Evolutionary conservation across 2,888 invertebrate species (phyloP).

Genomic region (Dynastes hyllus): DNA sequence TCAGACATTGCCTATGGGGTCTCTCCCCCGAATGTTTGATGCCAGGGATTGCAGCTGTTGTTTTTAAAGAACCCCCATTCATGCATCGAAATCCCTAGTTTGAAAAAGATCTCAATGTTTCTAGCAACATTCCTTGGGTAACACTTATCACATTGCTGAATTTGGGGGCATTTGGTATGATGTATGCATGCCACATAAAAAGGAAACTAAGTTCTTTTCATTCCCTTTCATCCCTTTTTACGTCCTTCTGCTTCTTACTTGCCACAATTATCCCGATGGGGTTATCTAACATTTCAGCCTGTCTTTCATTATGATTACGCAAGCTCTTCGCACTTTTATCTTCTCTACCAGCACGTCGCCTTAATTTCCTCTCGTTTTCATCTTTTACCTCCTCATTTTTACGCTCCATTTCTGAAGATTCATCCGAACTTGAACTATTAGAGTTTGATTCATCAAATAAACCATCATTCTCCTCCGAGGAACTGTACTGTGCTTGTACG

Average conservation of each 20-base stretch:
- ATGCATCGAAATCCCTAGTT: constrained; percentile 30
- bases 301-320: not conserved
- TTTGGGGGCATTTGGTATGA: constrained; percentile 30
- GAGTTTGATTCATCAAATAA: not conserved
- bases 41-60: too few species aligned
- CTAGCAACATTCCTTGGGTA: constrained; percentile 10
- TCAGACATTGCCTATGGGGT: constrained; percentile 26
- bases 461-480: not conserved
- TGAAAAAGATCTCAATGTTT: constrained; percentile 26
- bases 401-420: not conserved
- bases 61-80: constrained; percentile 24
- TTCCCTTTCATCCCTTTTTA: too few species aligned
- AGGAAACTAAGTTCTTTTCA: constrained; percentile 21
- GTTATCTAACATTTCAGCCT: not conserved
- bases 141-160: constrained; percentile 19
- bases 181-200: constrained; percentile 24
- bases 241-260: constrained; percentile 30
- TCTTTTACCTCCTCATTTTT: not conserved
- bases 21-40: constrained; percentile 6
- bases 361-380: not conserved
- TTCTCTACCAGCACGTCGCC: too few species aligned
- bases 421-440: not conserved
- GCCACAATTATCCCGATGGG: not conserved
- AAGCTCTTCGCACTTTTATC: not conserved
- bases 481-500: not conserved